Conservation (phyloP, 2,888 invertebrate genomes). For the Tinea pellionella region DNA sequence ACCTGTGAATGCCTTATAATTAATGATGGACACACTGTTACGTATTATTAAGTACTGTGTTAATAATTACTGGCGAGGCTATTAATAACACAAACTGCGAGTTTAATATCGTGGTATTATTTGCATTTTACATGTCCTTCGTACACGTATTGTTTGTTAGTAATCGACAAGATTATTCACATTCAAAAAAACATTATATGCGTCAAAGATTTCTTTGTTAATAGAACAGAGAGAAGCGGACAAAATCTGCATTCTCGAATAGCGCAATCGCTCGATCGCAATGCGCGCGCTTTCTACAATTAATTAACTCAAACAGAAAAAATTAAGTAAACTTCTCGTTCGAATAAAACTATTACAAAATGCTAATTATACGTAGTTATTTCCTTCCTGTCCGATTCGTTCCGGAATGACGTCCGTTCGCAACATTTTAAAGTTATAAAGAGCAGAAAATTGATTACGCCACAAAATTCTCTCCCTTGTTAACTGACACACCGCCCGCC, state of each 20-base stretch:
- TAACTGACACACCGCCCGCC: conserved; percentile 3
- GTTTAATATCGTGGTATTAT: no score
- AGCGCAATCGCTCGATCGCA: not conserved
- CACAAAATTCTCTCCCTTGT: not conserved
- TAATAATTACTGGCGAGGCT: no score
- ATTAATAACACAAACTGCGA: no score
- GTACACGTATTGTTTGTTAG: no score
- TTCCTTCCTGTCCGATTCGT: no score
- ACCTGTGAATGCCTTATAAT: no score
- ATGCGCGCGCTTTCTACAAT: not conserved
- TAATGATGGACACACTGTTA: no score
- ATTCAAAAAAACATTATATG: no score
- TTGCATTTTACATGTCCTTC: no score
- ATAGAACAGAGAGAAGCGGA: not conserved
- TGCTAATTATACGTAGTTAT: not conserved
- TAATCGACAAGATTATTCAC: no score
- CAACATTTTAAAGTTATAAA: not conserved
- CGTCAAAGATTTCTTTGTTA: not conserved
- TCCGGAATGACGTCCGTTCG: no score
- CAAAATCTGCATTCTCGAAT: not conserved
- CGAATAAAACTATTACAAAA: not conserved
- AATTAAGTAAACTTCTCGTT: not conserved
- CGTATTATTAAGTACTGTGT: no score
- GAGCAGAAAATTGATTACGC: not conserved
- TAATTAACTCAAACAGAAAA: not conserved